A percentile compares a stretch with the other conserved stretches of the same genome.
These are phyloP conservation scores for Neuroscelio doddi DNA, from an alignment of 2,888 invertebrate genomes.

Conservation along the genomic window DNA sequence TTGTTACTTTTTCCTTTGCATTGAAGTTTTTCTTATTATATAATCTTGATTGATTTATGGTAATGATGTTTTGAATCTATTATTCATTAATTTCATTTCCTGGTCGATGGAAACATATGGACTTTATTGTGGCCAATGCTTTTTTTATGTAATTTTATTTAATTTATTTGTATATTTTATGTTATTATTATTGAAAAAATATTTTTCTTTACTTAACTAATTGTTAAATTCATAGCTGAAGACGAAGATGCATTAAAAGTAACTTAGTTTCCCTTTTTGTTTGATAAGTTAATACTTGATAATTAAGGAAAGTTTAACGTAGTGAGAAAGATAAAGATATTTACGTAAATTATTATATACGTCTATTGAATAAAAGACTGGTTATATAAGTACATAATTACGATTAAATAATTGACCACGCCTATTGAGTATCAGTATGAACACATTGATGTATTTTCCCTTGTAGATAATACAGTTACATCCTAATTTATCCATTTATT, in stretches of 20 bases:
- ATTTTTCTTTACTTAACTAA: slow-evolving; percentile 22
- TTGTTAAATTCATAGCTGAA: slow-evolving; percentile 43
- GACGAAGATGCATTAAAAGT: slow-evolving; percentile 22
- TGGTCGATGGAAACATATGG: no score
- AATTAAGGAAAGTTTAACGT: slow-evolving; percentile 13
- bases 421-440: slow-evolving; percentile 6
- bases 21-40: slow-evolving; percentile 44
- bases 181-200: no score
- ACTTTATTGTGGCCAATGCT: no score
- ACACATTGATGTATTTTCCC: no score
- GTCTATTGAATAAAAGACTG: slow-evolving; percentile 60
- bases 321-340: slow-evolving; percentile 23
- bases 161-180: no score
- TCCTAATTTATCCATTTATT: no score
- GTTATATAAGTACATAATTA: slow-evolving; percentile 63
- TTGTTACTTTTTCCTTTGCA: slow-evolving; percentile 55
- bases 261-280: slow-evolving; percentile 33
- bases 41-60: slow-evolving; percentile 35
- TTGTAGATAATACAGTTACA: no score
- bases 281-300: slow-evolving; percentile 27
- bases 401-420: slow-evolving; percentile 52
- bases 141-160: no score
- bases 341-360: slow-evolving; percentile 25
- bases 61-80: slow-evolving; percentile 35
- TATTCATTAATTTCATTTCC: no score